These are phyloP conservation scores for Geothlypis trichas DNA, from an alignment of 2,113 vertebrate genomes.

Conservation along the genomic window DNA sequence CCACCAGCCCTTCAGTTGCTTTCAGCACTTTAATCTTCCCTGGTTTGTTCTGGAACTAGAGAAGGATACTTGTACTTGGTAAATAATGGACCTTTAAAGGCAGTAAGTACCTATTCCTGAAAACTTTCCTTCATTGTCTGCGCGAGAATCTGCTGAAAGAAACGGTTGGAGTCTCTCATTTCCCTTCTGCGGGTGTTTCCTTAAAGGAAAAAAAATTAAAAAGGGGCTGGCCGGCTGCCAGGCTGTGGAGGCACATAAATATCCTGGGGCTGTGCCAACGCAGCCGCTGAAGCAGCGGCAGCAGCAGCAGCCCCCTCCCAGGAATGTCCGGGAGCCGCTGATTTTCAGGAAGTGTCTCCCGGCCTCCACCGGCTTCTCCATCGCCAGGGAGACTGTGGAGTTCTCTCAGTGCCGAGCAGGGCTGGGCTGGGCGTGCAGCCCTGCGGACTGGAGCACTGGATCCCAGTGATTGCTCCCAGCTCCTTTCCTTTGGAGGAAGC, in stretches of 20 bases:
- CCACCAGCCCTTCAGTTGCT: neutral
- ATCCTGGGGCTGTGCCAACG: neutral
- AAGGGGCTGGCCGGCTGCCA: neutral
- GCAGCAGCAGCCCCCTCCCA: neutral
- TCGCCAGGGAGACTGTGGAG: rapidly evolving
- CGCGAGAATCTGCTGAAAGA: neutral
- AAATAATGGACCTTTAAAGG: neutral
- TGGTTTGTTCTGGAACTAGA: neutral
- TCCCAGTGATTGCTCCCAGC: neutral
- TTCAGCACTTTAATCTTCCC: neutral
- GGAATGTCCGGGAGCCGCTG: neutral
- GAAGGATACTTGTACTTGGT: neutral
- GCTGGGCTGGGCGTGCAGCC: neutral
- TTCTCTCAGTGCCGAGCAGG: rapidly evolving
- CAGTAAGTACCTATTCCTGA: neutral
- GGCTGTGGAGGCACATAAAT: neutral
- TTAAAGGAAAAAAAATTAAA: neutral
- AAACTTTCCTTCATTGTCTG: neutral
- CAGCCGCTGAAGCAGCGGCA: neutral
- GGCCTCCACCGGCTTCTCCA: neutral
- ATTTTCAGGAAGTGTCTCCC: neutral
- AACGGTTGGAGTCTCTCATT: neutral
- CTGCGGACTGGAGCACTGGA: rapidly evolving
- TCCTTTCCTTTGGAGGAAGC: neutral
- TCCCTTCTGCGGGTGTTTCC: neutral